Conservation (phyloP, 1,140 invertebrate species). For the Battus philenor region DNA sequence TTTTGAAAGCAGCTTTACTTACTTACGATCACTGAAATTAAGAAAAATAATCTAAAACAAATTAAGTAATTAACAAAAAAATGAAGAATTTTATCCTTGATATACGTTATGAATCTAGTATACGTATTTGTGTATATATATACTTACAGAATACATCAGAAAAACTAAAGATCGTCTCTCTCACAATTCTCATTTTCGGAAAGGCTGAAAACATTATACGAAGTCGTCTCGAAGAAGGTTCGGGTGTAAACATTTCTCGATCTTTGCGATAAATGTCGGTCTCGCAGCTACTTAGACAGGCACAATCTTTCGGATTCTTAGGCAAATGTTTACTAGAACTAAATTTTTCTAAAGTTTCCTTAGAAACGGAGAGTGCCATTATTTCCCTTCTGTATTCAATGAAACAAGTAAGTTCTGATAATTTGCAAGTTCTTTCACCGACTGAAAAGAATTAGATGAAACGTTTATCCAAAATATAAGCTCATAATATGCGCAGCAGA, state of each 20-base stretch:
- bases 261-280: conserved; percentile 51
- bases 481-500: too few species aligned
- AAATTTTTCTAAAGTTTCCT: conserved; percentile 33
- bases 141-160: conserved; percentile 57
- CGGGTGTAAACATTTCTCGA: conserved; percentile 29
- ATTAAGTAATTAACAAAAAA: too few species aligned
- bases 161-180: conserved; percentile 50
- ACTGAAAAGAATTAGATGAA: conserved; percentile 28
- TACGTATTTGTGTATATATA: conserved; percentile 2
- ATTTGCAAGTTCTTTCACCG: conserved; percentile 44
- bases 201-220: conserved; percentile 44
- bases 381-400: conserved; percentile 45
- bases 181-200: conserved; percentile 51
- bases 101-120: background rate
- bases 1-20: too few species aligned
- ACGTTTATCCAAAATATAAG: conserved; percentile 2
- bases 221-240: conserved; percentile 25
- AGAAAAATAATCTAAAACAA: too few species aligned
- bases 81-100: too few species aligned
- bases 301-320: conserved; percentile 39
- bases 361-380: conserved; percentile 30
- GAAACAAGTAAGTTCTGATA: conserved; percentile 44
- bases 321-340: conserved; percentile 31
- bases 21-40: too few species aligned
- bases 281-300: conserved; percentile 49